phyloP scores from a whole-genome alignment of 2,113 vertebrate genomes.

The Girardinichthys multiradiatus region DNA sequence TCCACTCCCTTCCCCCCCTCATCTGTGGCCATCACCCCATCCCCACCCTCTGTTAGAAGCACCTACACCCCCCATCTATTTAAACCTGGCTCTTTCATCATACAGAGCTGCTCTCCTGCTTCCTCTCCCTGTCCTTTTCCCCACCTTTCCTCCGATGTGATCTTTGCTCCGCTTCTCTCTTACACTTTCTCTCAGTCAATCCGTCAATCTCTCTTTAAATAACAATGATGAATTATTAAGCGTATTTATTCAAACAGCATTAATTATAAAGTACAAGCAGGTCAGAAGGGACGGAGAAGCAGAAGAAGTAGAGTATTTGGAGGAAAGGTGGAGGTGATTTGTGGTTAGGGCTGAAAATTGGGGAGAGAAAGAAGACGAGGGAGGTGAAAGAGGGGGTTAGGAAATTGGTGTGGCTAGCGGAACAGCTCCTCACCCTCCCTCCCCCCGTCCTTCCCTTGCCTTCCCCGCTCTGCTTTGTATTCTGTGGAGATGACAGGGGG shows the following conservation, averaged over 20 bases:
- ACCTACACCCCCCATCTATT: constrained; percentile 46
- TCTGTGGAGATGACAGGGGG: constrained; percentile 80
- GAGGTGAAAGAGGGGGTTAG: constrained; percentile 70
- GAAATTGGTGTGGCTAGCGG: constrained; percentile 85
- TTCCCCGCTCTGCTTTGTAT: constrained; percentile 76
- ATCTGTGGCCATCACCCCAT: constrained; percentile 61
- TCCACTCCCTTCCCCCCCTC: constrained; percentile 68
- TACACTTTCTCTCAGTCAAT: constrained; percentile 43
- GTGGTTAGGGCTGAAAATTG: constrained; percentile 45
- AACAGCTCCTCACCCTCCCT: constrained; percentile 73
- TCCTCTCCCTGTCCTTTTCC: constrained; percentile 31
- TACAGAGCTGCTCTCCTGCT: constrained; percentile 15
- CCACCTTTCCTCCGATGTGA: constrained; percentile 21
- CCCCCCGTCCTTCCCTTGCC: constrained; percentile 45
- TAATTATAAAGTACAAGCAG: constrained; percentile 69
- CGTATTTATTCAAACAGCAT: constrained; percentile 78
- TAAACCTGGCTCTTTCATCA: constrained; percentile 50
- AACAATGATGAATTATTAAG: constrained; percentile 76
- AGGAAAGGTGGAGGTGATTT: constrained; percentile 34
- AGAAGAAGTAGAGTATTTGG: neutral
- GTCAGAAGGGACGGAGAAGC: constrained; percentile 5
- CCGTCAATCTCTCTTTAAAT: constrained; percentile 69
- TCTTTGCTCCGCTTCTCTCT: constrained; percentile 49
- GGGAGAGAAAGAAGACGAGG: constrained; percentile 46
- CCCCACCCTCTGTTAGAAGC: constrained; percentile 42